Evolutionary conservation across 1,140 invertebrate species (phyloP), one percentile per base, ranked within the genome.

Genomic region (Philopotamus ludificatus): DNA sequence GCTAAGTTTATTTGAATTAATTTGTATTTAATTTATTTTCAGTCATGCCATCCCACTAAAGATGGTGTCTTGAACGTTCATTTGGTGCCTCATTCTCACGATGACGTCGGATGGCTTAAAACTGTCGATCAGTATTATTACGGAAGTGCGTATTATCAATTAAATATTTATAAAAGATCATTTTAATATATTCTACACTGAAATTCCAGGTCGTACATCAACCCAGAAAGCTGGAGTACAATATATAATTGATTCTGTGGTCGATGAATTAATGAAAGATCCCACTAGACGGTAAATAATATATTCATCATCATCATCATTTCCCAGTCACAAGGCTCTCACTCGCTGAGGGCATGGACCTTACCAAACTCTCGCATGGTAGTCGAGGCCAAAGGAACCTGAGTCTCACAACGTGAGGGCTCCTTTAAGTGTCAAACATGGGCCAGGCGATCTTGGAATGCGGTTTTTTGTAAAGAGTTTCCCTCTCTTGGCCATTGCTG

Each of bases 241-340:
- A 73, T 95, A 95, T 72, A 97, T 97, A 65, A 73, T 98, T 7
- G 93, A 97, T 75, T 92, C 92, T 0, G 94, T 95, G 0, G 79
- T 97, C 3, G 80, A 86, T 16, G 87, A 91, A 62, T 78, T 98
- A 0, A 73, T 85, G 63, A 85, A 88, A 64, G 85, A 96, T 78
- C 84, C 89, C 0, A 77, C 75, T 15, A 23, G 57, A 49, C 45
- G 57, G 57, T 57, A 2, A 12, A 12, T n/a, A n/a, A n/a, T n/a
- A n/a, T n/a, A n/a, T n/a, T n/a, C n/a, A n/a, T n/a, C n/a, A n/a
- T n/a, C n/a, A n/a, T n/a, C n/a, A n/a, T n/a, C n/a, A n/a, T n/a
- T n/a, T n/a, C n/a, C n/a, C n/a, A n/a, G n/a, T n/a, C n/a, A n/a
- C n/a, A n/a, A n/a, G n/a, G n/a, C n/a, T n/a, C n/a, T n/a, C n/a